These are phyloP conservation scores for Sylvilagus bachmani DNA, from an alignment of 2,113 vertebrate species.

Conservation along the genomic window DNA sequence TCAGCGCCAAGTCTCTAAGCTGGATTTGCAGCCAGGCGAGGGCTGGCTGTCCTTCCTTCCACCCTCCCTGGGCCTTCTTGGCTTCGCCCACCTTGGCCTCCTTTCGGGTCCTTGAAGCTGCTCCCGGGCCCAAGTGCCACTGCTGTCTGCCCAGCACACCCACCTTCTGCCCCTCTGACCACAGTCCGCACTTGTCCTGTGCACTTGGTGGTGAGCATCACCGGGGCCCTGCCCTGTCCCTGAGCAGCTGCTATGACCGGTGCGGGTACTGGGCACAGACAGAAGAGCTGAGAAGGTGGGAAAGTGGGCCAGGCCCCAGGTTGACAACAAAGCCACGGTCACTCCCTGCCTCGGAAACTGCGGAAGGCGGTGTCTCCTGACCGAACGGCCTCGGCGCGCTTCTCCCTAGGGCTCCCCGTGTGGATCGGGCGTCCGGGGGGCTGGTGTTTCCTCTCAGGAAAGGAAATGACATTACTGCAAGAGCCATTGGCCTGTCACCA, in stretches of 20 bases:
- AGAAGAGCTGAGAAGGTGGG: background rate
- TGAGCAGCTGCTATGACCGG: too few relatives aligned
- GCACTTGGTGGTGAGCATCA: background rate
- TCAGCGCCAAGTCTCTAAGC: background rate
- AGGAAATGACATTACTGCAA: slow-evolving; percentile 58
- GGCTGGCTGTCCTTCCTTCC: background rate
- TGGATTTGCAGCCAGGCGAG: background rate
- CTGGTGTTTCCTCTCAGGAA: slow-evolving; percentile 44
- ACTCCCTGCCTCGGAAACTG: background rate
- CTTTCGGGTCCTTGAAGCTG: background rate
- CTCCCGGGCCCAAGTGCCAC: background rate
- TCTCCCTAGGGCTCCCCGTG: slow-evolving; percentile 9
- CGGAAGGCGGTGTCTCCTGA: slow-evolving; percentile 17
- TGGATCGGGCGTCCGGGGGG: slow-evolving; percentile 57
- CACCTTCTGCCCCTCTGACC: background rate
- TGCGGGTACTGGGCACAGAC: background rate
- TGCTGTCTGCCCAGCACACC: background rate
- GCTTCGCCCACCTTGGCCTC: background rate
- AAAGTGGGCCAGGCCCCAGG: background rate
- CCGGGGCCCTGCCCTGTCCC: background rate
- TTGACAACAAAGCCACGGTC: background rate
- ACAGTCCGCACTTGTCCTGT: too few relatives aligned
- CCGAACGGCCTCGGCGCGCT: slow-evolving; percentile 48
- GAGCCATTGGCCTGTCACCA: slow-evolving; percentile 4
- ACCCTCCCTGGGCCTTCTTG: background rate